phyloP scores from a whole-genome alignment of 2,113 vertebrate genomes.

The Galeopterus variegatus region DNA sequence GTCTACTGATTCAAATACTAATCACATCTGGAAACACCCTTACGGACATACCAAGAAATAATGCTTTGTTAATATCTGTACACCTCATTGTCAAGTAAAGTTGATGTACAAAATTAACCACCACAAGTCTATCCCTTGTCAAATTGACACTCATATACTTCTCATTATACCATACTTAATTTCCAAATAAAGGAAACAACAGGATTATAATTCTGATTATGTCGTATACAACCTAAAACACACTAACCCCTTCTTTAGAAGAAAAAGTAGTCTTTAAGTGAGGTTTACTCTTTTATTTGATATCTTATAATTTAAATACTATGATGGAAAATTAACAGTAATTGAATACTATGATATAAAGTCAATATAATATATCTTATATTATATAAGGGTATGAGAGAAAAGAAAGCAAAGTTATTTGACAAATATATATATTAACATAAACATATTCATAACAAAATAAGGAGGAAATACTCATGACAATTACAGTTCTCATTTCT shows the following conservation, averaged over 20 bases:
- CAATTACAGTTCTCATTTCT: too few relatives aligned
- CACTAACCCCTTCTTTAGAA: background rate
- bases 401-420: too few relatives aligned
- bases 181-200: too few relatives aligned
- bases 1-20: background rate
- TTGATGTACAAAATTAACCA: background rate
- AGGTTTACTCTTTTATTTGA: background rate
- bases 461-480: background rate
- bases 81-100: background rate
- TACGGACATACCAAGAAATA: background rate
- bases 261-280: background rate
- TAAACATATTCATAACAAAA: background rate
- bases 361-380: background rate
- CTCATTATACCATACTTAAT: too few relatives aligned
- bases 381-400: background rate
- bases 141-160: too few relatives aligned
- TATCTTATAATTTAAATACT: background rate
- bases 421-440: background rate
- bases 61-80: background rate
- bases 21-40: background rate
- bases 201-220: background rate
- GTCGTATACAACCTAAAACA: background rate
- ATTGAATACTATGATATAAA: background rate
- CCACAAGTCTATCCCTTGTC: too few relatives aligned
- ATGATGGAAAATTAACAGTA: background rate